Conservation (phyloP, 2,113 vertebrate genomes). For the Caloenas nicobarica region DNA sequence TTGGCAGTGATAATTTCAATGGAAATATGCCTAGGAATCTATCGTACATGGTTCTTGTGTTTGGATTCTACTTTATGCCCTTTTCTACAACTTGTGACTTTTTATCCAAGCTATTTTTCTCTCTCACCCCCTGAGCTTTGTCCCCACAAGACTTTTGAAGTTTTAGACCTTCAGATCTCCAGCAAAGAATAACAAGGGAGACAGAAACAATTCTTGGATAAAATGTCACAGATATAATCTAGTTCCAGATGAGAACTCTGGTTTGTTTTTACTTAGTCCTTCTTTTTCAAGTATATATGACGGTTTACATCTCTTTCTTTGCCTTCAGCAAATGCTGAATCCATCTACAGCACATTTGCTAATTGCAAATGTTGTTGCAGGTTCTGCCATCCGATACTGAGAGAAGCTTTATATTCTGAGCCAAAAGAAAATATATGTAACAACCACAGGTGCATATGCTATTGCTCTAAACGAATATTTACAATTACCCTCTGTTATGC, state of each 20-base stretch:
- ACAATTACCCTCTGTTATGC: background rate
- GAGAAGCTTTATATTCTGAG: background rate
- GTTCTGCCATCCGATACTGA: conserved; percentile 18
- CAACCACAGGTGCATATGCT: background rate
- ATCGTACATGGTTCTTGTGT: background rate
- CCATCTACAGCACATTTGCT: background rate
- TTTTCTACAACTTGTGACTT: conserved; percentile 37
- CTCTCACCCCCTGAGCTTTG: conserved; percentile 1
- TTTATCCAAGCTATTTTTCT: conserved; percentile 30
- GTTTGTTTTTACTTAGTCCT: conserved; percentile 22
- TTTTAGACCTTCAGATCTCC: conserved; percentile 40
- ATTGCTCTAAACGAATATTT: background rate
- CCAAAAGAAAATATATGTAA: background rate
- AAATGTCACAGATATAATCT: conserved; percentile 37
- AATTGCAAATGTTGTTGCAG: conserved; percentile 4
- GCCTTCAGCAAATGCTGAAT: background rate
- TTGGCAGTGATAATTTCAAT: background rate
- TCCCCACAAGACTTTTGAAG: conserved; percentile 35
- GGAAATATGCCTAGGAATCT: background rate
- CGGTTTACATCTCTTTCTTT: background rate
- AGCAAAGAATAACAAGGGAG: conserved; percentile 37
- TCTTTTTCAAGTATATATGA: background rate
- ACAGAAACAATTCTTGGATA: conserved; percentile 31
- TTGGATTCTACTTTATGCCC: conserved; percentile 27
- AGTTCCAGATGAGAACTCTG: background rate